A percentile compares a stretch with the other conserved stretches of the same genome.
These are phyloP conservation scores for Cercopithecus petaurista DNA, from an alignment of 2,797 vertebrate species.

Conservation along the genomic window DNA sequence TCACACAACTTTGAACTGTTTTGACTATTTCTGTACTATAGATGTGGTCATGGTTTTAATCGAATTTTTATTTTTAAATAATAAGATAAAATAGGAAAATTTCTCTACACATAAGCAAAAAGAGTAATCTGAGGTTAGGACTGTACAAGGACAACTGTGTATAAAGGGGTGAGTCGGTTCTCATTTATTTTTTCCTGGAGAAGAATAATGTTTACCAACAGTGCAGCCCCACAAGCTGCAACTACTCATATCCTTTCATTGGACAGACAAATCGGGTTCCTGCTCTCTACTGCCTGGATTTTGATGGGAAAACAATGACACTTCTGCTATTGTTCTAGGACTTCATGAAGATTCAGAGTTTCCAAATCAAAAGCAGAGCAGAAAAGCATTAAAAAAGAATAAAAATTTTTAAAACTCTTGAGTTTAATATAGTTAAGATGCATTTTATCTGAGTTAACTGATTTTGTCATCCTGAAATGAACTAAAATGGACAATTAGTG, in stretches of 20 bases:
- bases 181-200: neutral
- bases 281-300: neutral
- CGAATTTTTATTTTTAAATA: neutral
- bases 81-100: neutral
- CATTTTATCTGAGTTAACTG: neutral
- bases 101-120: neutral
- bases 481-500: neutral
- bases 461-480: neutral
- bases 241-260: no score
- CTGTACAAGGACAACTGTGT: neutral
- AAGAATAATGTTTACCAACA: neutral
- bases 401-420: neutral
- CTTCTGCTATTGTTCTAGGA: neutral
- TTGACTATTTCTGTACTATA: neutral
- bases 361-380: neutral
- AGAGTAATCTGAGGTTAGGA: neutral
- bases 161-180: neutral
- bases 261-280: rapidly evolving
- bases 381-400: neutral
- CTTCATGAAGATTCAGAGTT: neutral
- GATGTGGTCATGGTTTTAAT: neutral
- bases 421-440: neutral
- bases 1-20: neutral
- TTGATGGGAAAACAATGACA: neutral
- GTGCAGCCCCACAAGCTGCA: rapidly evolving